A percentile compares a stretch with the other conserved stretches of the same genome.
Evolutionary conservation across 2,888 invertebrate species (phyloP).

Genomic region (Didymodactylos carnosus): DNA sequence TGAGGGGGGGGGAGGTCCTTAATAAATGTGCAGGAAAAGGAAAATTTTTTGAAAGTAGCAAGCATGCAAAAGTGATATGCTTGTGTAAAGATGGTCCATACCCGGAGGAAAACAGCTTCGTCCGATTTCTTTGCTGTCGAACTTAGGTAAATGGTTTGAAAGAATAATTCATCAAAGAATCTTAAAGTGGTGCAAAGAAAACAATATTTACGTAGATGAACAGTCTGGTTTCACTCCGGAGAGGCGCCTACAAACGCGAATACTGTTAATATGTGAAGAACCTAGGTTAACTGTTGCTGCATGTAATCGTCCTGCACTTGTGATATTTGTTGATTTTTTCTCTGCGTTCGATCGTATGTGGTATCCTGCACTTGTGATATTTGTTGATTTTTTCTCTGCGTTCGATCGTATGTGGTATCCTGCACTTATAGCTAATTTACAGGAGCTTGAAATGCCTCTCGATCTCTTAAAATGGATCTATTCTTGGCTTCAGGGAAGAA

Average conservation of each 20-base stretch:
- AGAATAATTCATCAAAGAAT: neutral
- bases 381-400: neutral
- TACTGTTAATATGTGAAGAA: neutral
- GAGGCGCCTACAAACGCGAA: neutral
- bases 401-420: neutral
- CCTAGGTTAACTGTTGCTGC: neutral
- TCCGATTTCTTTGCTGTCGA: neutral
- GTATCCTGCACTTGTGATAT: neutral
- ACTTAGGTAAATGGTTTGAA: neutral
- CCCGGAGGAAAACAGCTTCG: neutral
- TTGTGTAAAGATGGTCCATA: neutral
- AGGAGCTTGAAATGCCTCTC: neutral
- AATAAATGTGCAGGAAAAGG: neutral
- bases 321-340: too few species aligned
- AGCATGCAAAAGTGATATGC: neutral
- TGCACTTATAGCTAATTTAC: neutral
- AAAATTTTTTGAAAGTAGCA: neutral
- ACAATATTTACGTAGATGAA: neutral
- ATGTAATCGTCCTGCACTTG: neutral
- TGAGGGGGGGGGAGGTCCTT: too few species aligned
- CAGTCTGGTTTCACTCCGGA: neutral
- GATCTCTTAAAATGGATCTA: neutral
- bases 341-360: too few species aligned
- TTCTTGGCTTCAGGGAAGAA: neutral
- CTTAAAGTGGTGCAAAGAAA: neutral